A percentile compares a stretch with the other conserved stretches of the same genome.
Conservation (phyloP, 2,888 invertebrate species). For the Dynastes hyllus region DNA sequence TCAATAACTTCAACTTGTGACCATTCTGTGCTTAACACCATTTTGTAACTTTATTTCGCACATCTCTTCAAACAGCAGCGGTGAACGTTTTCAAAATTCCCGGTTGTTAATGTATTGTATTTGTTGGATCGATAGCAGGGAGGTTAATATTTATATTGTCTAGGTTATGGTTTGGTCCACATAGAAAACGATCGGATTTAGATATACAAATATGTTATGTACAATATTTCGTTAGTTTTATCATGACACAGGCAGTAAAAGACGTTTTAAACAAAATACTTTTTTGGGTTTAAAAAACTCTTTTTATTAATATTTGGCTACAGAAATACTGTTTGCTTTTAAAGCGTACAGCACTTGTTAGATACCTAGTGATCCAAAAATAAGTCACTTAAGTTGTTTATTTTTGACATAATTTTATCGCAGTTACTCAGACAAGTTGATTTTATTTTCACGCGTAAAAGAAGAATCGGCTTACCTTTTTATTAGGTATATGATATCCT, state of each 20-base stretch:
- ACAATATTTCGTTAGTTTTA: conserved; percentile 11
- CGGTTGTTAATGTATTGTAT: conserved; percentile 31
- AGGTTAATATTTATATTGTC: conserved; percentile 42
- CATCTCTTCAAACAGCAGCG: conserved; percentile 50
- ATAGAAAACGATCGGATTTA: not conserved
- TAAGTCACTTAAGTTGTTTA: not conserved
- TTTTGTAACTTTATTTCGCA: conserved; percentile 63
- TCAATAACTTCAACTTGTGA: conserved; percentile 99
- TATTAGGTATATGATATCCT: too few species aligned
- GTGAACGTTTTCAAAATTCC: conserved; percentile 45
- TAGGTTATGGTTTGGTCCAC: conserved; percentile 40
- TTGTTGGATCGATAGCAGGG: conserved; percentile 39
- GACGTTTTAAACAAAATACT: conserved; percentile 29
- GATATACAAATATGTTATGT: not conserved
- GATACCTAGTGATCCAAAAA: not conserved
- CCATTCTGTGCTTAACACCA: conserved; percentile 98
- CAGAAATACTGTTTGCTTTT: not conserved
- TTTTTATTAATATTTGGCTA: conserved; percentile 4
- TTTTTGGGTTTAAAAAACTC: conserved; percentile 22
- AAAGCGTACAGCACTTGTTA: not conserved
- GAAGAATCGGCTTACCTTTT: too few species aligned
- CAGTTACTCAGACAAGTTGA: too few species aligned
- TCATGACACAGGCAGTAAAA: conserved; percentile 24
- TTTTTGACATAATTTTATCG: too few species aligned
- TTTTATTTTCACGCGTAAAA: too few species aligned